phyloP scores from a whole-genome alignment of 2,113 vertebrate species.

The Erythrocercus mccallii region DNA sequence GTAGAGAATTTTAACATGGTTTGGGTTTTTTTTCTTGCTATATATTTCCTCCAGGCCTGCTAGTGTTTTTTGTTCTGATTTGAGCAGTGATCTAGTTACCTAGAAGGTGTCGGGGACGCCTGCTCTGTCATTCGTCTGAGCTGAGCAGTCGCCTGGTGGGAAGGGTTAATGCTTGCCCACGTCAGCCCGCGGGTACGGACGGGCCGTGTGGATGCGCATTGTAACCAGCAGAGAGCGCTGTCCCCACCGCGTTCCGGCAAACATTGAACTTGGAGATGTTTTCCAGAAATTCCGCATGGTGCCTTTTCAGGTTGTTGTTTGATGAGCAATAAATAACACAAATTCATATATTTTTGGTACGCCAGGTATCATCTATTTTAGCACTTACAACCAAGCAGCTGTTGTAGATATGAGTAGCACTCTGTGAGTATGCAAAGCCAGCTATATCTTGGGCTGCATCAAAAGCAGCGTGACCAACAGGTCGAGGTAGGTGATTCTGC shows the following conservation, averaged over 20 bases:
- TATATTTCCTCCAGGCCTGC: background rate
- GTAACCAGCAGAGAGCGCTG: conserved; percentile 55
- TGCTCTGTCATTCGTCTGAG: background rate
- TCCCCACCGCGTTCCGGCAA: background rate
- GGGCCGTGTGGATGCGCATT: background rate
- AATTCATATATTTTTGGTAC: background rate
- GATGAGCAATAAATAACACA: background rate
- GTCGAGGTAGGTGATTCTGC: background rate
- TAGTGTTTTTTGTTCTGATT: background rate
- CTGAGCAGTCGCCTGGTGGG: background rate
- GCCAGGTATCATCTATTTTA: background rate
- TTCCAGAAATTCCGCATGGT: background rate
- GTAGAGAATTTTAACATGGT: background rate
- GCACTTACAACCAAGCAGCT: background rate
- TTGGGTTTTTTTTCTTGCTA: background rate
- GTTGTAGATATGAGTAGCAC: background rate
- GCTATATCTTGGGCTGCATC: background rate
- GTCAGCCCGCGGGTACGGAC: fast-evolving
- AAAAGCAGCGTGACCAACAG: background rate
- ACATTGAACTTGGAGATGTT: background rate
- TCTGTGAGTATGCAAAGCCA: background rate
- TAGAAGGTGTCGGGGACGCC: background rate
- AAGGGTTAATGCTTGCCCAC: too few relatives aligned
- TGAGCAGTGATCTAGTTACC: background rate
- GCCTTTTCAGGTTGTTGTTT: background rate